These are phyloP conservation scores for Tautogolabrus adspersus DNA, from an alignment of 2,113 vertebrate genomes.

Conservation along the genomic window DNA sequence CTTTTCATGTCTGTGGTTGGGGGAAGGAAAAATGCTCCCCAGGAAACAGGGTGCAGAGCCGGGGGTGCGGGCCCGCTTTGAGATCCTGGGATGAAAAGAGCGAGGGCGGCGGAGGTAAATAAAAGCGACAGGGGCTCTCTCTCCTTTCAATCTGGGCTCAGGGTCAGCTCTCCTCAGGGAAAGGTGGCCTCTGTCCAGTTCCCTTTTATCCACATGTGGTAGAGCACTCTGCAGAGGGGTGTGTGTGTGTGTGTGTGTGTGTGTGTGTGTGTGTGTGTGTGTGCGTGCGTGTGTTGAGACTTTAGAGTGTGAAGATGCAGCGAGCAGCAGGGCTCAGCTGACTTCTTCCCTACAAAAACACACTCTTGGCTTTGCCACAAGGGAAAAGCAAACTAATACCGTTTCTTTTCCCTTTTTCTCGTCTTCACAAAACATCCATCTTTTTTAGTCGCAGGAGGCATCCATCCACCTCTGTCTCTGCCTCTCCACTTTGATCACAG, in stretches of 20 bases:
- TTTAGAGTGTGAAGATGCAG: conserved; percentile 52
- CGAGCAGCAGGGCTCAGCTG: conserved; percentile 57
- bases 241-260: conserved; percentile 36
- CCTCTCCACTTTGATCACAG: conserved; percentile 77
- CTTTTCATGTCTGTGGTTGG: conserved; percentile 87
- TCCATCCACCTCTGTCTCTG: conserved; percentile 73
- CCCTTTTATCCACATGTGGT: conserved; percentile 84
- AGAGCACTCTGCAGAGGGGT: conserved; percentile 65
- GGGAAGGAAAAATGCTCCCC: conserved; percentile 88
- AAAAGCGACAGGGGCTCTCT: conserved; percentile 84
- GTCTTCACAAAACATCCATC: conserved; percentile 67
- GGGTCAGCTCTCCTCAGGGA: conserved; percentile 78
- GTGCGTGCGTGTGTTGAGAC: not conserved
- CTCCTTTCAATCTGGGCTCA: conserved; percentile 60
- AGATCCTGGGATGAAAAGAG: conserved; percentile 87
- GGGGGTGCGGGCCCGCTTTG: conserved; percentile 76
- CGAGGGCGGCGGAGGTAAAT: conserved; percentile 83
- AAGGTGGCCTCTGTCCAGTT: conserved; percentile 73
- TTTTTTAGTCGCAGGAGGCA: conserved; percentile 69
- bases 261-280: conserved; percentile 20
- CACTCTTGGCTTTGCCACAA: conserved; percentile 68
- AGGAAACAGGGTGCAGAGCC: conserved; percentile 86
- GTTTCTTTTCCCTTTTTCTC: conserved; percentile 45
- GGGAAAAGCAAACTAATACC: conserved; percentile 71
- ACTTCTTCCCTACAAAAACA: conserved; percentile 73